phyloP scores from a whole-genome alignment of 2,888 invertebrate species.

The Hyposoter didymator region DNA sequence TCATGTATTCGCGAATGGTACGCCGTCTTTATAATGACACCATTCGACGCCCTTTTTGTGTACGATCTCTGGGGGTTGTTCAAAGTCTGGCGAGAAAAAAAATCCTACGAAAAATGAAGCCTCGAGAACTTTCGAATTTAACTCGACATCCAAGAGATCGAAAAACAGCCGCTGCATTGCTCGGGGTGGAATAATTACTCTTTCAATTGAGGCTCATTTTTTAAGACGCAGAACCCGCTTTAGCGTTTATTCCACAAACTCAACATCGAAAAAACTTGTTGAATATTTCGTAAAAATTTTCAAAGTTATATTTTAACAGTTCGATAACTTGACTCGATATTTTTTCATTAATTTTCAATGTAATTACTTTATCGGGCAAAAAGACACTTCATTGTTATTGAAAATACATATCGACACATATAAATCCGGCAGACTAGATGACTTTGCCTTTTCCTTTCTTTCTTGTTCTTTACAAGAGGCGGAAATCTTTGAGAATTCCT shows the following conservation, averaged over 20 bases:
- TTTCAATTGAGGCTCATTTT: too few species aligned
- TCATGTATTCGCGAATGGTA: slow-evolving; percentile 70
- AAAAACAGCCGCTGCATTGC: not conserved
- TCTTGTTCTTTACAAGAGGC: not conserved
- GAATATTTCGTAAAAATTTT: too few species aligned
- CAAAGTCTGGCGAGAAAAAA: slow-evolving; percentile 34
- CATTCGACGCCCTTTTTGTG: slow-evolving; percentile 70
- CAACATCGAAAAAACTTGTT: too few species aligned
- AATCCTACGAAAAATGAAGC: slow-evolving; percentile 24
- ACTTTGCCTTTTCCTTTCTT: too few species aligned
- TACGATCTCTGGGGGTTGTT: slow-evolving; percentile 16
- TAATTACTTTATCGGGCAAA: too few species aligned
- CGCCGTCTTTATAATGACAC: slow-evolving; percentile 70
- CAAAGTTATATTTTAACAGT: too few species aligned
- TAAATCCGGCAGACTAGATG: too few species aligned
- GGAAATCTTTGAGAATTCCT: not conserved
- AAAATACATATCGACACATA: not conserved
- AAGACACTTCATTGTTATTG: too few species aligned
- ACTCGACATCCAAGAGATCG: slow-evolving; percentile 17
- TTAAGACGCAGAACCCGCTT: too few species aligned
- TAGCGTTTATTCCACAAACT: too few species aligned
- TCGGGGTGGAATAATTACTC: slow-evolving; percentile 2
- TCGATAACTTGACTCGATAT: too few species aligned
- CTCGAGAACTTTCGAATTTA: slow-evolving; percentile 51
- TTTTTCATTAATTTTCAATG: too few species aligned